Base-by-base conservation (phyloP, 2,113 vertebrate genomes). In the Hucho hucho region DNA sequence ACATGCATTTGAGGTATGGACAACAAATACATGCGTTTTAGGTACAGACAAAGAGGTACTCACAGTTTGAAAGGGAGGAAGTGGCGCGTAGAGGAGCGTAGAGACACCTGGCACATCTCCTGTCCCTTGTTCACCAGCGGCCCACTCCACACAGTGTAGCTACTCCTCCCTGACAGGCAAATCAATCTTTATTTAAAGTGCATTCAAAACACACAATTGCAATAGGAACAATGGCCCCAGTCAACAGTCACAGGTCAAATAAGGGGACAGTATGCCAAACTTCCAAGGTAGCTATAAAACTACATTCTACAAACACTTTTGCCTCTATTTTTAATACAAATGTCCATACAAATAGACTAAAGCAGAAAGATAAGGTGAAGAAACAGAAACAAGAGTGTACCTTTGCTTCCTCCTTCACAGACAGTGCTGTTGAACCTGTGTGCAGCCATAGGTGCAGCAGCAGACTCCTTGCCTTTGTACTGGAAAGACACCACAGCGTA, bases 41-140 rank as follows among this genome's bases (percentile, higher is more conserved):
- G 9, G 46, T 14, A 11, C 4, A 2, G 13, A 53, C 1, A 53
- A 20, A 47, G 6, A 16, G 69, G 80, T 13, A 95, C 97, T 97
- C 89, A 98, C 97, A 99, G 93, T 87, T 95, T 97, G 87, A 96
- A 94, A 53, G 97, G 97, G 77, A 97, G 94, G 81, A 95, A 95
- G 73, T 90, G 88, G 29, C 79, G 86, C 22, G 84, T 88, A 68
- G 93, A 87, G 75, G 97, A 97, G 75, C 94, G 95, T 86, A 99
- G 88, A 84, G 93, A 94, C 76, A 95, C 89, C 0, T 94, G 95
- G 88, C 95, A 98, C 74, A 99, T 72, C 85, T 96, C 95, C 70
- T 92, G 94, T 75, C 94, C 94, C 88, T 95, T 96, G 92, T 95
- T 98, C 81, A 96, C 93, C 75, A 99, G 92, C 7, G 95, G 93